A percentile compares a stretch with the other conserved stretches of the same genome.
Evolutionary conservation across 2,888 invertebrate species (phyloP).

Genomic region (Alcis repandata): DNA sequence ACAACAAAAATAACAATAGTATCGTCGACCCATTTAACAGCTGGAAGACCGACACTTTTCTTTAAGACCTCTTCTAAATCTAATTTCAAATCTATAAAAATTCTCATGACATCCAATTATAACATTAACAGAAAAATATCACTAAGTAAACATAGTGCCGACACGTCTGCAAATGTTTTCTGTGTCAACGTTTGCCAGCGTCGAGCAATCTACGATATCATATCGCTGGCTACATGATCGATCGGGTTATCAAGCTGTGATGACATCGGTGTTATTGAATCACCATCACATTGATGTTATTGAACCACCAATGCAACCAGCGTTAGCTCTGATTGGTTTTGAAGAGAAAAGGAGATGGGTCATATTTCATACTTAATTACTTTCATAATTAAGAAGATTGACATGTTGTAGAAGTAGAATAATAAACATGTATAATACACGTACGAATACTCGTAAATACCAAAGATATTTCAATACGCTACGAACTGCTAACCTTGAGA

Average conservation of each 20-base stretch:
- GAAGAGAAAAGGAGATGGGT: not conserved
- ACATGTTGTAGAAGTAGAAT: no score
- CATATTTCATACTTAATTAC: not conserved
- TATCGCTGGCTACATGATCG: constrained; percentile 51
- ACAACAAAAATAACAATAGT: no score
- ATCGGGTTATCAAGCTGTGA: constrained; percentile 44
- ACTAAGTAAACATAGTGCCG: constrained; percentile 45
- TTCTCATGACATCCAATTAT: not conserved
- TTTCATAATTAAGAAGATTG: not conserved
- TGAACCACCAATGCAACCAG: constrained; percentile 21
- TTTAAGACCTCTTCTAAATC: not conserved
- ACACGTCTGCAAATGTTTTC: constrained; percentile 50
- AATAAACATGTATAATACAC: no score
- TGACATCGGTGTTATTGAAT: constrained; percentile 18
- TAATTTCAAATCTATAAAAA: not conserved
- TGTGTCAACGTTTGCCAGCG: constrained; percentile 49
- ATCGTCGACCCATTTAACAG: no score
- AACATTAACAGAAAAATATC: constrained; percentile 23
- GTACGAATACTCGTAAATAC: no score
- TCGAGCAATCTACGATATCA: constrained; percentile 49
- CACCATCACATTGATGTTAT: constrained; percentile 9
- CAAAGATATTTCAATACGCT: no score
- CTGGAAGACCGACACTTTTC: no score
- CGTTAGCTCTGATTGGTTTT: constrained; percentile 6
- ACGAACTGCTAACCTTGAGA: no score